These are phyloP conservation scores for Henicopernis longicauda DNA, from an alignment of 2,113 vertebrate species.

Conservation along the genomic window DNA sequence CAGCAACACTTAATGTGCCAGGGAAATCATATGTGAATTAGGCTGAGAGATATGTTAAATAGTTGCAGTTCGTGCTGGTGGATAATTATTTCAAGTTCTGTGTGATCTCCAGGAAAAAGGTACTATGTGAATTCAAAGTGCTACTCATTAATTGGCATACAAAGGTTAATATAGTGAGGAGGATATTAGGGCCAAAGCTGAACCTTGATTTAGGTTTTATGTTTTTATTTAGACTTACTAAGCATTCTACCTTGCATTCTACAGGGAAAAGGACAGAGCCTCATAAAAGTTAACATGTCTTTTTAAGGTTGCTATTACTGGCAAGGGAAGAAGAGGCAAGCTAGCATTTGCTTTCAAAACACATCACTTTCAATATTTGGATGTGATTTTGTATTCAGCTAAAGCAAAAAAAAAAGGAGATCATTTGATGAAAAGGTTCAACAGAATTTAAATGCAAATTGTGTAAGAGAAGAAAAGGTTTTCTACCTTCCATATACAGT, in stretches of 20 bases:
- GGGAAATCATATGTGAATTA: neutral
- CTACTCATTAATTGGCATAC: neutral
- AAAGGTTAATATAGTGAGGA: neutral
- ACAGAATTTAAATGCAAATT: neutral
- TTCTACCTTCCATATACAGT: neutral
- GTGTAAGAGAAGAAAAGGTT: neutral
- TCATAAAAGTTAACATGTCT: neutral
- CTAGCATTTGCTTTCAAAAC: neutral
- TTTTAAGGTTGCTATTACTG: neutral
- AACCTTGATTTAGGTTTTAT: neutral
- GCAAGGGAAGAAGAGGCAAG: neutral
- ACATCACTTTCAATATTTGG: neutral
- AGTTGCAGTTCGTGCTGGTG: neutral
- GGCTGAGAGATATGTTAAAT: neutral
- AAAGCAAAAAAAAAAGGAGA: neutral
- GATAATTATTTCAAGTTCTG: neutral
- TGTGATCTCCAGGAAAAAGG: neutral
- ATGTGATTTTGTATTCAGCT: neutral
- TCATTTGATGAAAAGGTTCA: neutral
- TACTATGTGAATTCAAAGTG: neutral
- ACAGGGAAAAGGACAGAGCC: neutral
- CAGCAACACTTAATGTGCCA: neutral
- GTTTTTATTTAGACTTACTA: neutral
- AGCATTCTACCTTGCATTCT: neutral
- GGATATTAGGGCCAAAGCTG: neutral